Conservation (phyloP, 1,140 invertebrate species). For the Hormaphis cornu region DNA sequence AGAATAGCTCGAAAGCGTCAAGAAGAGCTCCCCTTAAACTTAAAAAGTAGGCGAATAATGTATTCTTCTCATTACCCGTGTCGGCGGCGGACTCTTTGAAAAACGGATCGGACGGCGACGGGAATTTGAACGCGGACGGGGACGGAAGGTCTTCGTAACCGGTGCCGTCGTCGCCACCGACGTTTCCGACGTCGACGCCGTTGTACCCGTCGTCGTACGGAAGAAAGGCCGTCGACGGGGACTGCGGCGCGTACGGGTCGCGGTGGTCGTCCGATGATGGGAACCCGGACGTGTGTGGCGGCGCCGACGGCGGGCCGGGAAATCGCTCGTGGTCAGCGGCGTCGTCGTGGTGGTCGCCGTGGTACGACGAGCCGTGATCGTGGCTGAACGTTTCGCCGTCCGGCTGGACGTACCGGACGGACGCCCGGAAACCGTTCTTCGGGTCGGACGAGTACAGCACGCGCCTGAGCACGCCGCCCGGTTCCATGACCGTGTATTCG, state of each 20-base stretch:
- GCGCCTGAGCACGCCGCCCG: slow-evolving; percentile 41
- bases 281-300: no score
- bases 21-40: no score
- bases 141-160: not conserved
- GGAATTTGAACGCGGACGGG: not conserved
- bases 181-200: not conserved
- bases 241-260: no score
- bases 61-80: no score
- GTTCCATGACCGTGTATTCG: slow-evolving; percentile 51
- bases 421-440: slow-evolving; percentile 37
- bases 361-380: slow-evolving; percentile 38
- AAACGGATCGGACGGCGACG: not conserved
- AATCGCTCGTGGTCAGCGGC: no score
- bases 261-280: no score
- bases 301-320: no score
- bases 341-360: slow-evolving; percentile 26
- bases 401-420: slow-evolving; percentile 33
- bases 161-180: not conserved
- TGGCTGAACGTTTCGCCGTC: slow-evolving; percentile 17
- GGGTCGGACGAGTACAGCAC: slow-evolving; percentile 40
- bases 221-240: no score
- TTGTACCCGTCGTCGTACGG: not conserved
- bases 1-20: no score
- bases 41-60: no score
- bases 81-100: not conserved